Evolutionary conservation across 2,113 vertebrate genomes (phyloP).

Genomic region (Urocynchramus pylzowi): DNA sequence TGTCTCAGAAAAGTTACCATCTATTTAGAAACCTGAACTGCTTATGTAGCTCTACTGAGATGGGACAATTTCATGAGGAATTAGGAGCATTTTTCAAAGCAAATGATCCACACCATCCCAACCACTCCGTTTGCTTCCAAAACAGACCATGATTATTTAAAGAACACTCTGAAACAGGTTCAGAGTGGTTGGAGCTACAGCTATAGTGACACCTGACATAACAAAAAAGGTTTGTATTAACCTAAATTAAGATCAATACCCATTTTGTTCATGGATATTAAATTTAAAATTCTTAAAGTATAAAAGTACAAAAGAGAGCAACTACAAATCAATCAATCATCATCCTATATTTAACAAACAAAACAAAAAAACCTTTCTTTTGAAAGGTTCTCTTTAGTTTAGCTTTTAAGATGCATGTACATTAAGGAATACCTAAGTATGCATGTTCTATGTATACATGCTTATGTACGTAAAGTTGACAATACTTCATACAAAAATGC

Average conservation of each 20-base stretch:
- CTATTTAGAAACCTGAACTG: not conserved
- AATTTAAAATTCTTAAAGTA: not conserved
- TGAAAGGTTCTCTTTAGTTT: not conserved
- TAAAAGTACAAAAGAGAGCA: not conserved
- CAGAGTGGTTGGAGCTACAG: not conserved
- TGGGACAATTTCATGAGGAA: not conserved
- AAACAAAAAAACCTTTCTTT: not conserved
- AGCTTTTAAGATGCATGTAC: not conserved
- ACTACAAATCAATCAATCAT: not conserved
- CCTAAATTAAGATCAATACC: not conserved
- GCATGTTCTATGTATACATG: fast-evolving
- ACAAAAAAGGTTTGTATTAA: not conserved
- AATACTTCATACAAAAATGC: not conserved
- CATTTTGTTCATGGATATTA: not conserved
- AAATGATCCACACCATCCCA: not conserved
- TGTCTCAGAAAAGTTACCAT: not conserved
- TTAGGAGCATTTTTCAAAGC: not conserved
- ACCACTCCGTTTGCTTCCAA: not conserved
- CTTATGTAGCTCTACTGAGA: not conserved
- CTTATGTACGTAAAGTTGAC: not conserved
- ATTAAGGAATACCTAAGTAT: not conserved
- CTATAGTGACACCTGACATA: not conserved
- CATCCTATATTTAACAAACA: not conserved
- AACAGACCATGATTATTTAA: not conserved
- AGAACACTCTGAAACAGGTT: not conserved